Percentiles rank a stretch among this genome's conserved stretches.
These are phyloP conservation scores for Phoenicopterus ruber DNA, from an alignment of 2,113 vertebrate genomes.

Conservation along the genomic window DNA sequence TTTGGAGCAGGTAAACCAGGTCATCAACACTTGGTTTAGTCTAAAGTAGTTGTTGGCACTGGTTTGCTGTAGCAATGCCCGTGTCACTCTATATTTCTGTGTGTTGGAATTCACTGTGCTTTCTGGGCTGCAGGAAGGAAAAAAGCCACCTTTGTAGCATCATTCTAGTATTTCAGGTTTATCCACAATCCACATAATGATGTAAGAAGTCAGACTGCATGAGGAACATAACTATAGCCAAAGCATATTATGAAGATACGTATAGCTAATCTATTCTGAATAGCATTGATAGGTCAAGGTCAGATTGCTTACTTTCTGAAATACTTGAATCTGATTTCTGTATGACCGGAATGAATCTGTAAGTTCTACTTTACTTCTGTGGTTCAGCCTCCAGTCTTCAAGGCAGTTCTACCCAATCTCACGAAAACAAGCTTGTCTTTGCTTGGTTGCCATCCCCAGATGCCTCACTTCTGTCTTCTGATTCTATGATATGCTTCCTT, in stretches of 20 bases:
- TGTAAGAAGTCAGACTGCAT: background rate
- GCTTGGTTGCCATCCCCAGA: background rate
- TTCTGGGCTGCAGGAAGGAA: background rate
- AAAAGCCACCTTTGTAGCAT: background rate
- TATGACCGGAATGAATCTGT: background rate
- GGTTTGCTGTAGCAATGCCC: background rate
- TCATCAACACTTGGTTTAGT: background rate
- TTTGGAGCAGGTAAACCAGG: background rate
- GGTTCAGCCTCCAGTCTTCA: background rate
- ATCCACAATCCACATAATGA: background rate
- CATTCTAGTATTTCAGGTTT: background rate
- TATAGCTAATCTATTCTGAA: background rate
- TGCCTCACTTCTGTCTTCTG: background rate
- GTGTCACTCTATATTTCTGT: background rate
- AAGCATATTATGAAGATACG: background rate
- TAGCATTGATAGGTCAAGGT: background rate
- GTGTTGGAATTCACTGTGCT: background rate
- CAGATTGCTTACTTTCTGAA: background rate
- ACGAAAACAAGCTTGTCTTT: background rate
- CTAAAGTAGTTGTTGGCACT: background rate
- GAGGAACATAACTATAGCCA: background rate
- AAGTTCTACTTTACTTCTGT: background rate
- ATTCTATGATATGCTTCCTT: background rate
- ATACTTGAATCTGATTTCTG: background rate
- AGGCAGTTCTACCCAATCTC: background rate